Conservation (phyloP, 2,888 invertebrate species). For the Drosophila meridionalis region DNA sequence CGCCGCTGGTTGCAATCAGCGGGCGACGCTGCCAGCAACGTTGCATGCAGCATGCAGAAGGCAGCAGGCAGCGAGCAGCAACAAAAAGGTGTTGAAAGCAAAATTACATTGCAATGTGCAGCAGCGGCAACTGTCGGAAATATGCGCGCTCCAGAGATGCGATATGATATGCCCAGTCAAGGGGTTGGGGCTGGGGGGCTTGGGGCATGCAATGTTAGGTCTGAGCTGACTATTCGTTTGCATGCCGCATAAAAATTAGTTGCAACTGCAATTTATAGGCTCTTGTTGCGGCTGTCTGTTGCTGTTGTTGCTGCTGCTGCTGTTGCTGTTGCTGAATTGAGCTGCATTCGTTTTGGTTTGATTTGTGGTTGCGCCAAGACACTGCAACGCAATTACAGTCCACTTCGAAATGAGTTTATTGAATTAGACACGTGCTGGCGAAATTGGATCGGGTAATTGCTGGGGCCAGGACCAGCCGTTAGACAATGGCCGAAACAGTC, state of each 20-base stretch:
- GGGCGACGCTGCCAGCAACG: conserved; percentile 49
- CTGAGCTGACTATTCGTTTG: conserved; percentile 56
- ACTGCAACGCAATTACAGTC: conserved; percentile 66
- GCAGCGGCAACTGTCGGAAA: conserved; percentile 70
- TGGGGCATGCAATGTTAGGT: conserved; percentile 6
- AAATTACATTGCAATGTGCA: conserved; percentile 77
- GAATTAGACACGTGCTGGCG: conserved; percentile 75
- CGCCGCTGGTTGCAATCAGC: conserved; percentile 74
- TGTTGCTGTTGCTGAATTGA: conserved; percentile 41
- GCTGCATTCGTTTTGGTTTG: conserved; percentile 57
- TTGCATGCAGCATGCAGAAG: conserved; percentile 60
- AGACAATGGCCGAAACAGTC: conserved; percentile 20
- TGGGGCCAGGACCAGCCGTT: conserved; percentile 38
- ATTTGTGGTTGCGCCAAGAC: conserved; percentile 50
- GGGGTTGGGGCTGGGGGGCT: background rate
- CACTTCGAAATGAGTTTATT: conserved; percentile 63
- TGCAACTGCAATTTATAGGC: conserved; percentile 71
- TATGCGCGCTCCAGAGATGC: conserved; percentile 70
- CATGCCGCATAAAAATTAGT: conserved; percentile 77
- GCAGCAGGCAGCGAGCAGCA: conserved; percentile 52
- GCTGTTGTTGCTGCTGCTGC: conserved; percentile 15
- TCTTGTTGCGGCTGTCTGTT: conserved; percentile 31
- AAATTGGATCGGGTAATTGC: conserved; percentile 56
- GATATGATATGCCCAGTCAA: conserved; percentile 70
- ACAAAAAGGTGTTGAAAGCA: conserved; percentile 78